phyloP scores from a whole-genome alignment of 1,140 invertebrate species.

The Hyphantria cunea region DNA sequence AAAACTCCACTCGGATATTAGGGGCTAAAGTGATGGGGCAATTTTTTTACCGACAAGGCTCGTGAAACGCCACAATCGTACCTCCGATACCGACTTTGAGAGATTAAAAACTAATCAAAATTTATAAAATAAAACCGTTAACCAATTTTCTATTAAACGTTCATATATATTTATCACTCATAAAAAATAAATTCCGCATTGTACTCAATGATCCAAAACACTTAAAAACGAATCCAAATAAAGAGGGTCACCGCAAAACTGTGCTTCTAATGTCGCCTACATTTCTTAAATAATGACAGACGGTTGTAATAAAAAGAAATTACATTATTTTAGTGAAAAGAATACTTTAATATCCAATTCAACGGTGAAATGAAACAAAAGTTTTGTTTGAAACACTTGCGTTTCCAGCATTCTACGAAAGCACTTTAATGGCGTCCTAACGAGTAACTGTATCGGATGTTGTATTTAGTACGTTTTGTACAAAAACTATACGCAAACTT shows the following conservation, averaged over 20 bases:
- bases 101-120: neutral
- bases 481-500: slow-evolving; percentile 36
- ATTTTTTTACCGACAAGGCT: neutral
- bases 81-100: neutral
- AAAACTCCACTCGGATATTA: slow-evolving; percentile 14
- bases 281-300: slow-evolving; percentile 17
- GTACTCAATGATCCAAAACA: neutral
- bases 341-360: slow-evolving; percentile 18
- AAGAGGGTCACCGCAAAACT: slow-evolving; percentile 18
- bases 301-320: slow-evolving; percentile 17
- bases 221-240: slow-evolving; percentile 1
- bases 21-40: slow-evolving; percentile 9
- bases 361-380: slow-evolving; percentile 25
- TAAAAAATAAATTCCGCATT: slow-evolving; percentile 8
- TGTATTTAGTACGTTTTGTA: slow-evolving; percentile 34
- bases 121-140: neutral
- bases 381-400: no score
- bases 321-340: slow-evolving; percentile 18
- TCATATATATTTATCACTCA: neutral
- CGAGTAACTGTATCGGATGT: slow-evolving; percentile 38
- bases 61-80: slow-evolving; percentile 10
- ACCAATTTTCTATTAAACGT: neutral
- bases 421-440: slow-evolving; percentile 24
- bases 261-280: slow-evolving; percentile 16
- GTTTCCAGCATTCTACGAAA: slow-evolving; percentile 23